These are phyloP conservation scores for Scaptomyza reducta DNA, from an alignment of 2,888 invertebrate genomes.

Conservation along the genomic window DNA sequence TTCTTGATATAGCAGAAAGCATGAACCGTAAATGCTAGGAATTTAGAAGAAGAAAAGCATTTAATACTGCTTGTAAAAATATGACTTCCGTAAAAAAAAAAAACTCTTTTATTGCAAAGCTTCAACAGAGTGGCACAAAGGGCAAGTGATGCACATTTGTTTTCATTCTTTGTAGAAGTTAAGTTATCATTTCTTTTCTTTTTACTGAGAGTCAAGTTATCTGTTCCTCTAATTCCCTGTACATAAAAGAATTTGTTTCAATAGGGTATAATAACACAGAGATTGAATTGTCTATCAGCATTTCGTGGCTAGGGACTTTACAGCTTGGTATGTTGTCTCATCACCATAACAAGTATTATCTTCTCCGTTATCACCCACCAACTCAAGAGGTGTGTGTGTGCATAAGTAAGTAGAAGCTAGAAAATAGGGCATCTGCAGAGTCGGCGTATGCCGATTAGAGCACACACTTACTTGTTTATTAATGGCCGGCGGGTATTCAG, in stretches of 20 bases:
- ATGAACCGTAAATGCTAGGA: conserved; percentile 3
- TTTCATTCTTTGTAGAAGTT: conserved; percentile 4
- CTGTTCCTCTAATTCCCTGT: neutral
- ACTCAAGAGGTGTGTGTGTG: neutral
- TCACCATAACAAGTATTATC: neutral
- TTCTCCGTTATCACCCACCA: neutral
- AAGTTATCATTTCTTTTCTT: conserved; percentile 2
- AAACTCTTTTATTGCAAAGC: conserved; percentile 2
- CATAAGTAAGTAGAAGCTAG: neutral
- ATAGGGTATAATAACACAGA: neutral
- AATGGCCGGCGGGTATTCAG: conserved; percentile 14
- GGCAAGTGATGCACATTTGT: conserved; percentile 13
- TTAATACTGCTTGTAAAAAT: conserved; percentile 9
- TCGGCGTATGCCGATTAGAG: conserved; percentile 3
- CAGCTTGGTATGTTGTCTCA: neutral
- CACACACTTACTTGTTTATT: conserved; percentile 11
- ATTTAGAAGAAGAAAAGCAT: conserved; percentile 12
- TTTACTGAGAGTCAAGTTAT: conserved; percentile 3
- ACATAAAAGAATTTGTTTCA: neutral
- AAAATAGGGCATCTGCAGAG: neutral
- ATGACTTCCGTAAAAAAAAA: neutral
- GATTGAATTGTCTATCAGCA: neutral
- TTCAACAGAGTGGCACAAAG: conserved; percentile 3
- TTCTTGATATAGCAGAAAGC: neutral
- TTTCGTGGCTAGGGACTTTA: neutral